Percentiles rank a stretch among this genome's conserved stretches.
phyloP scores from a whole-genome alignment of 2,888 invertebrate species.

The Smittia sp. region DNA sequence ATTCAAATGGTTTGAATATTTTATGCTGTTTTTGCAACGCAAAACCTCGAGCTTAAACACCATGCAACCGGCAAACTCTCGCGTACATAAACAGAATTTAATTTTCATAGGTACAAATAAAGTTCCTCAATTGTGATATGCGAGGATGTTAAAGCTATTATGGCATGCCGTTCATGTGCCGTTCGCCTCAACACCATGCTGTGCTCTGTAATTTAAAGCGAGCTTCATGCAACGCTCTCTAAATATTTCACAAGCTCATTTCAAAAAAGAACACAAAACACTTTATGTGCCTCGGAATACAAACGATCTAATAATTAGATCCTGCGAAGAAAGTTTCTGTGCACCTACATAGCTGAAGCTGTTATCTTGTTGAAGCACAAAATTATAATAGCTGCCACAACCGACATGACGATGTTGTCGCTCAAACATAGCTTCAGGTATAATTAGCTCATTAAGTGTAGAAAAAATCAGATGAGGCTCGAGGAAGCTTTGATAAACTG shows the following conservation, averaged over 20 bases:
- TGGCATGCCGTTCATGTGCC: not conserved
- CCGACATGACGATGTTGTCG: not conserved
- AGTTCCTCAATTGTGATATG: too few relatives aligned
- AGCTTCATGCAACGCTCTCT: not conserved
- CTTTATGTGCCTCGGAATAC: not conserved
- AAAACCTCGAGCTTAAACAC: too few relatives aligned
- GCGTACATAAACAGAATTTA: too few relatives aligned
- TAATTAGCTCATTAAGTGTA: not conserved
- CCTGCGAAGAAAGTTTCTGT: not conserved
- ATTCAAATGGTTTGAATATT: too few relatives aligned
- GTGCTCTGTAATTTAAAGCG: not conserved
- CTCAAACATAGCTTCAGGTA: not conserved
- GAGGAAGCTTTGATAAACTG: too few relatives aligned
- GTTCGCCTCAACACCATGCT: not conserved
- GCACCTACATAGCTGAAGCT: not conserved
- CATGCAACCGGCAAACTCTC: too few relatives aligned
- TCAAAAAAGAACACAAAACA: too few relatives aligned
- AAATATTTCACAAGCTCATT: not conserved
- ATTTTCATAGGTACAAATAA: too few relatives aligned
- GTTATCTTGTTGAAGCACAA: not conserved
- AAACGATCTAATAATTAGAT: conserved; percentile 21
- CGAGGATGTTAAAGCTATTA: not conserved
- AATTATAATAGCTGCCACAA: not conserved
- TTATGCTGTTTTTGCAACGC: too few relatives aligned
- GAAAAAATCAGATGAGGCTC: not conserved